Percentiles rank a stretch among this genome's conserved stretches.
These are phyloP conservation scores for Spheniscus humboldti DNA, from an alignment of 2,797 vertebrate genomes.

Conservation along the genomic window DNA sequence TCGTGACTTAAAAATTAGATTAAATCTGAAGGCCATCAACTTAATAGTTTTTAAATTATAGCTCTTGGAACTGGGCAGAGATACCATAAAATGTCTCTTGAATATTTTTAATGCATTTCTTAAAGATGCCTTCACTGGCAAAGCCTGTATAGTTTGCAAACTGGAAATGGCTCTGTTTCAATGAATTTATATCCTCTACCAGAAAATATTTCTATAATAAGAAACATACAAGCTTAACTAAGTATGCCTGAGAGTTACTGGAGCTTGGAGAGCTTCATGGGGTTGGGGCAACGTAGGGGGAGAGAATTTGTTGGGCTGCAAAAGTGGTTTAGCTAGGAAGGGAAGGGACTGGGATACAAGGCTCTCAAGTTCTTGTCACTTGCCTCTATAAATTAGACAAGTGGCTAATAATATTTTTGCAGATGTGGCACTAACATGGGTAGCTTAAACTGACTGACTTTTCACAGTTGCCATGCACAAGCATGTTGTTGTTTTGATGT, in stretches of 20 bases:
- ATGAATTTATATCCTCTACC: not conserved
- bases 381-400: not conserved
- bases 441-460: not conserved
- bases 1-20: not conserved
- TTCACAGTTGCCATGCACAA: not conserved
- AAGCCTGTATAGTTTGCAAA: not conserved
- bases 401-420: not conserved
- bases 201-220: not conserved
- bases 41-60: not conserved
- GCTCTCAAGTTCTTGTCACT: not conserved
- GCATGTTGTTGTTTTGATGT: not conserved
- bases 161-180: not conserved
- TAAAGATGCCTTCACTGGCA: not conserved
- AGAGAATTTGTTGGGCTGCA: not conserved
- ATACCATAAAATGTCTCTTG: not conserved
- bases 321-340: not conserved
- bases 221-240: not conserved
- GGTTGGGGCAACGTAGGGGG: accelerated
- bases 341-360: not conserved
- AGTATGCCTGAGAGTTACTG: not conserved
- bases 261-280: not conserved
- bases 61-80: not conserved
- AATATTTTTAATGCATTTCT: not conserved
- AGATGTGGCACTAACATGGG: not conserved
- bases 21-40: not conserved